Base-by-base conservation (phyloP, 2,113 vertebrate species). In the Sclerurus mexicanus region DNA sequence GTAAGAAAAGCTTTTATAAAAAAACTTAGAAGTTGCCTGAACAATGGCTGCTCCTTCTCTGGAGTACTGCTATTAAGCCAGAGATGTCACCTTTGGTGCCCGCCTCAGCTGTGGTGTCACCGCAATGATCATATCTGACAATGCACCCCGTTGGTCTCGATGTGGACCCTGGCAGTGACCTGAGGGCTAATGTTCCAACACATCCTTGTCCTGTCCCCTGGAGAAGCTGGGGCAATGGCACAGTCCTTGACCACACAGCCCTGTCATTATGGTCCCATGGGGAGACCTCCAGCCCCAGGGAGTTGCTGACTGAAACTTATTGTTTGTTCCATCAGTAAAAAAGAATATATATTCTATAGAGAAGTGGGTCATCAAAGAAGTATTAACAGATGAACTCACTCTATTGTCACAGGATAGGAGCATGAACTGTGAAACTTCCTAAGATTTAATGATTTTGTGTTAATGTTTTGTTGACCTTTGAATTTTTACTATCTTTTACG, bases 241-340 rank as follows among this genome's bases (percentile, higher is more conserved):
- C 0, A 1, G 21, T 8, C 10, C 18, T 44, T 68, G 53, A 6
- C 47, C 35, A 27, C 12, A 6, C 3, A 9, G 6, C 4, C 7
- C 19, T 23, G 13, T 15, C 37, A 37, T 42, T 52, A 3, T 37
- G 46, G 9, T 3, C 11, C 11, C 3, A 4, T 3, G 6, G 2
- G 12, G 13, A 52, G 9, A 24, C 18, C 13, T 80, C 31, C 39
- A 53, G 24, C 2, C 9, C 5, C 9, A 30, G 30, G 25, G 7
- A 42, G 12, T 2, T 12, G 1, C 15, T 67, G 19, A 25, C 27
- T 5, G 37, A 72, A 80, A 90, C 78, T 50, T 50, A 31, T 28
- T 28, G 4, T 28, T 60, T 58, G 2, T 30, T 75, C 8, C 12
- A 53, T 9, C 25, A 78, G 74, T 71, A 85, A 83, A 44, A 64